phyloP scores from a whole-genome alignment of 2,888 invertebrate species.

The Xestia c-nigrum region DNA sequence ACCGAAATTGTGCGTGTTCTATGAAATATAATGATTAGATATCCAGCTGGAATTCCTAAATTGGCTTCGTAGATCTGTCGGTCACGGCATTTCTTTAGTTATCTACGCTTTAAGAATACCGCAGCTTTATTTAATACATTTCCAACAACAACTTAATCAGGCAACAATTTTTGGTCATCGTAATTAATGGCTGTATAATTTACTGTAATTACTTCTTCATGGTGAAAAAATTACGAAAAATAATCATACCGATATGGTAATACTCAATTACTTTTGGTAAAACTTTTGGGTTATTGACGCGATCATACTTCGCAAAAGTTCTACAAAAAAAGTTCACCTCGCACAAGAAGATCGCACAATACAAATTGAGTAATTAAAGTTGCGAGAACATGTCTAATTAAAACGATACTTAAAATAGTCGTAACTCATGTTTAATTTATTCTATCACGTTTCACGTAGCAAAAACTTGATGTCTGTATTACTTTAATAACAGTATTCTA shows the following conservation, averaged over 20 bases:
- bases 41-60: constrained; percentile 74
- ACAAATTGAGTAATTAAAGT: constrained; percentile 10
- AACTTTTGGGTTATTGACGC: constrained; percentile 14
- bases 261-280: constrained; percentile 42
- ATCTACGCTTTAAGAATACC: constrained; percentile 55
- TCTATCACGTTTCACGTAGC: constrained; percentile 1
- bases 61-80: constrained; percentile 69
- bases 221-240: constrained; percentile 28
- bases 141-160: constrained; percentile 52
- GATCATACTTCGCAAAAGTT: neutral
- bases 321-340: neutral
- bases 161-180: constrained; percentile 48
- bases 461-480: constrained; percentile 46
- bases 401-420: constrained; percentile 6
- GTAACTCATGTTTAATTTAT: constrained; percentile 35
- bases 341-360: constrained; percentile 1
- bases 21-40: constrained; percentile 78
- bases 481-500: constrained; percentile 59
- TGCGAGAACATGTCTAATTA: constrained; percentile 1
- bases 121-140: constrained; percentile 42
- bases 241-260: constrained; percentile 45
- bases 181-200: constrained; percentile 54
- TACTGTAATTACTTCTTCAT: constrained; percentile 42
- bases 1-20: constrained; percentile 72
- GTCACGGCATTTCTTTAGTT: constrained; percentile 68